Conservation (phyloP, 2,888 invertebrate species). For the Gymnoscelis rufifasciata region DNA sequence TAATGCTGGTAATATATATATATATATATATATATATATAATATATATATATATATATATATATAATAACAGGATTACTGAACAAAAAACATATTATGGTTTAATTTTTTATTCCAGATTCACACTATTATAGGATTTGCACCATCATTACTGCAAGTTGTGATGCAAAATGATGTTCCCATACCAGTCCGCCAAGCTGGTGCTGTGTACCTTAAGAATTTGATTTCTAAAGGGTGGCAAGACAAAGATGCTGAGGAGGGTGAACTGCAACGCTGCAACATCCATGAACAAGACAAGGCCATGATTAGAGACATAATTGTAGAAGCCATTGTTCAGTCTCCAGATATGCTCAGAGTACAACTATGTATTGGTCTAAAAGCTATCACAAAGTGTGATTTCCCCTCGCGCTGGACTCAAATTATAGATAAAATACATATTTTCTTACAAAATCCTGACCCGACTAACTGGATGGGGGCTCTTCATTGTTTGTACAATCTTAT, state of each 20-base stretch:
- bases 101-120: conserved; percentile 49
- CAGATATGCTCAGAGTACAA: conserved; percentile 93
- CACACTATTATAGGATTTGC: conserved; percentile 95
- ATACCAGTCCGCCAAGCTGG: conserved; percentile 97
- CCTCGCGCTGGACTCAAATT: conserved; percentile 95
- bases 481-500: conserved; percentile 95
- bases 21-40: too few relatives aligned
- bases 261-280: conserved; percentile 86
- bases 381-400: conserved; percentile 97
- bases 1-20: too few relatives aligned
- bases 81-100: too few relatives aligned
- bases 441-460: conserved; percentile 92
- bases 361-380: conserved; percentile 94
- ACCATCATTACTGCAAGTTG: conserved; percentile 94
- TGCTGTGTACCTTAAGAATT: conserved; percentile 97
- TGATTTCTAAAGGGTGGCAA: conserved; percentile 92
- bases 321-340: conserved; percentile 96
- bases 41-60: too few relatives aligned
- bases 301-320: conserved; percentile 95
- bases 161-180: conserved; percentile 93
- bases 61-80: too few relatives aligned
- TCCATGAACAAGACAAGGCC: conserved; percentile 97
- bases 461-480: conserved; percentile 94
- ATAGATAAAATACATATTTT: conserved; percentile 97
- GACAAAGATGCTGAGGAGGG: conserved; percentile 87